A percentile compares a stretch with the other conserved stretches of the same genome.
phyloP scores from a whole-genome alignment of 2,797 vertebrate species.

The Oreochromis mossambicus region DNA sequence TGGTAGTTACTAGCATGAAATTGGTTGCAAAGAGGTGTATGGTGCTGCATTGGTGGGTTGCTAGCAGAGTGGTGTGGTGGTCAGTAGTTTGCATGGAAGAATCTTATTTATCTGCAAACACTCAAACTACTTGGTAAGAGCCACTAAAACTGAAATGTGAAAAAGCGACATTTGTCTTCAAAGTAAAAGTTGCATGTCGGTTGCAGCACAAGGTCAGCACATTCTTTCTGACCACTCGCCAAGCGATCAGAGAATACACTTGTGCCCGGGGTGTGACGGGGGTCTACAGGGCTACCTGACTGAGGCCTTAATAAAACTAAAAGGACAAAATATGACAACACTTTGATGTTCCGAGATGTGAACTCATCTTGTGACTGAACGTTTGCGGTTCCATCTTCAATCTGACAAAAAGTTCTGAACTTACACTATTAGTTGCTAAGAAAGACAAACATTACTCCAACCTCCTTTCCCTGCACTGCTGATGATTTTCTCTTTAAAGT shows the following conservation, averaged over 20 bases:
- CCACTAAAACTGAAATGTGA: not conserved
- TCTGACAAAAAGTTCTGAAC: not conserved
- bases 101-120: not conserved
- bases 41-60: not conserved
- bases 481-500: not conserved
- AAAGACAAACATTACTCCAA: not conserved
- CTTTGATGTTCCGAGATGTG: not conserved
- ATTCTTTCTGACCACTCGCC: not conserved
- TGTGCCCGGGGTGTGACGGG: accelerated
- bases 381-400: not conserved
- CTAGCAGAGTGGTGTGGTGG: not conserved
- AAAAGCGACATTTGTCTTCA: not conserved
- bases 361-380: not conserved
- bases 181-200: not conserved
- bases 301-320: not conserved
- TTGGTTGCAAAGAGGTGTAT: not conserved
- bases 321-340: not conserved
- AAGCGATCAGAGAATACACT: not conserved
- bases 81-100: not conserved
- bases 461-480: not conserved
- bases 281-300: not conserved
- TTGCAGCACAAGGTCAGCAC: not conserved
- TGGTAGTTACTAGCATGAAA: not conserved
- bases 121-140: not conserved
- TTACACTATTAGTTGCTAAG: not conserved